Conservation (phyloP, 2,797 vertebrate species). For the Sarcoramphus papa region DNA sequence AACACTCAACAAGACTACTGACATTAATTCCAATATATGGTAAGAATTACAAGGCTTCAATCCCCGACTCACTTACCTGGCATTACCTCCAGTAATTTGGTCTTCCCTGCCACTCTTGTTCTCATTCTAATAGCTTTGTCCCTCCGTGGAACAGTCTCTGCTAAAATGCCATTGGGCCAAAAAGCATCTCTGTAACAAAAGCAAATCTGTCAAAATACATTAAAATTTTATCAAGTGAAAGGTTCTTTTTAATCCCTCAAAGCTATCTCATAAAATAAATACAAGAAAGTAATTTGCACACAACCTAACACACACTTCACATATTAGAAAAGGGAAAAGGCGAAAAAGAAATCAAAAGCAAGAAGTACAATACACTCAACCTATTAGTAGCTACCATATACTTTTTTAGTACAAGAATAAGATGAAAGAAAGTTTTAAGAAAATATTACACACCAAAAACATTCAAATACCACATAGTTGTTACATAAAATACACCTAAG, state of each 20-base stretch:
- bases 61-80: conserved; percentile 80
- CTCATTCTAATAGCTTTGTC: conserved; percentile 95
- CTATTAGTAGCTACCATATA: neutral
- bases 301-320: neutral
- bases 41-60: neutral
- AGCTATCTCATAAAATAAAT: neutral
- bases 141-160: conserved; percentile 87
- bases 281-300: neutral
- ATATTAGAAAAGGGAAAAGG: neutral
- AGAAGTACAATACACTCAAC: neutral
- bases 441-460: neutral
- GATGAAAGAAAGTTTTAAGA: neutral
- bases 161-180: conserved; percentile 98
- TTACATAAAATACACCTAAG: neutral
- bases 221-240: conserved; percentile 19
- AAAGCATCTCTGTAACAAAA: conserved; percentile 88
- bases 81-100: conserved; percentile 94
- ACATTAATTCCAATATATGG: neutral
- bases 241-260: neutral
- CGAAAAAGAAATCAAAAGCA: neutral
- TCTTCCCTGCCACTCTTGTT: conserved; percentile 94
- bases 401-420: neutral
- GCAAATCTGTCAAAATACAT: conserved; percentile 48
- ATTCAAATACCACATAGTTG: neutral
- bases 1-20: neutral